phyloP scores from a whole-genome alignment of 92 coral and sea anemone species.

The Epizoanthus fatuus region DNA sequence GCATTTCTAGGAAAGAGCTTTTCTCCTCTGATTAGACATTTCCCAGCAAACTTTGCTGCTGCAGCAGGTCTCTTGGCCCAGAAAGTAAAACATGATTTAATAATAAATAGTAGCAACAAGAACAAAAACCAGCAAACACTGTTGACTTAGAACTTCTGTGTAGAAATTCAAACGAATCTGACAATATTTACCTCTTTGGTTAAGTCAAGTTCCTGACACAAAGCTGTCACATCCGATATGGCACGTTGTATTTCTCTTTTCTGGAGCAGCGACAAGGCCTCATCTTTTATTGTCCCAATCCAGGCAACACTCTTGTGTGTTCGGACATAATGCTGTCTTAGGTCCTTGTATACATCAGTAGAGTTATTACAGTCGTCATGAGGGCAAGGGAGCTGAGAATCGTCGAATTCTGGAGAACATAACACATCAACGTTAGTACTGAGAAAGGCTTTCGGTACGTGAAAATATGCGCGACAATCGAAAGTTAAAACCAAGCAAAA shows the following conservation, averaged over 20 bases:
- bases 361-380: neutral
- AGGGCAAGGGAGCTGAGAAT: conserved; percentile 17
- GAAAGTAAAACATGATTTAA: conserved; percentile 7
- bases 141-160: conserved; percentile 14
- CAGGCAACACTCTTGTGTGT: conserved; percentile 18
- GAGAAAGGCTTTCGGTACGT: conserved; percentile 13
- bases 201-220: conserved; percentile 14
- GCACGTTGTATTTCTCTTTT: neutral
- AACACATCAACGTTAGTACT: neutral
- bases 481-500: conserved; percentile 10
- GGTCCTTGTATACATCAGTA: conserved; percentile 6
- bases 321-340: conserved; percentile 1
- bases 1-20: too few relatives aligned
- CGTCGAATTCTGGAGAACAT: neutral
- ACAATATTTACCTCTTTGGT: conserved; percentile 5
- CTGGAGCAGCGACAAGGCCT: neutral
- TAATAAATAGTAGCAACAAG: conserved; percentile 9
- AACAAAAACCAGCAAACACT: neutral
- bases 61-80: neutral
- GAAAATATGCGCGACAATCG: conserved; percentile 8
- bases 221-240: conserved; percentile 17
- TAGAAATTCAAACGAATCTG: neutral
- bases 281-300: conserved; percentile 15
- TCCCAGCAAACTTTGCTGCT: neutral
- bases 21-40: too few relatives aligned